Conservation (phyloP, 2,888 invertebrate genomes). For the Mantis religiosa region DNA sequence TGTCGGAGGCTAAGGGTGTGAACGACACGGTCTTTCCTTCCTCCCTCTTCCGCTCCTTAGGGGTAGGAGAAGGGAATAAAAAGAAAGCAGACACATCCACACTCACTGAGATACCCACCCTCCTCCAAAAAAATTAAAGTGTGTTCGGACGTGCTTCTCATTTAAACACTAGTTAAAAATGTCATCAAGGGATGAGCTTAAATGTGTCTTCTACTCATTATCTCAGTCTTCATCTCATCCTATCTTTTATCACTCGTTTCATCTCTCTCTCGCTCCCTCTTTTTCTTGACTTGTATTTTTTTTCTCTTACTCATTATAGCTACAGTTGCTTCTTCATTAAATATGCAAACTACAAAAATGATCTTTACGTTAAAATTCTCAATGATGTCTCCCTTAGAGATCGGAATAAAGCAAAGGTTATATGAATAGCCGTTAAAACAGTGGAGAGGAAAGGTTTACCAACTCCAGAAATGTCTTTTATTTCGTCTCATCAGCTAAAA, state of each 20-base stretch:
- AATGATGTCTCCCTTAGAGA: neutral
- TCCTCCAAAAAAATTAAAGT: constrained; percentile 16
- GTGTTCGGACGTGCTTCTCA: constrained; percentile 30
- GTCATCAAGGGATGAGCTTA: constrained; percentile 23
- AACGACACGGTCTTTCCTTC: constrained; percentile 18
- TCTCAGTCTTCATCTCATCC: constrained; percentile 14
- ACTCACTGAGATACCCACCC: neutral
- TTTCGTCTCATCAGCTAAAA: neutral
- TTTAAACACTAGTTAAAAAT: constrained; percentile 32
- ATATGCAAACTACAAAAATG: constrained; percentile 6
- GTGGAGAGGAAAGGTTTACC: neutral
- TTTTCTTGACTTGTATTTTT: constrained; percentile 6
- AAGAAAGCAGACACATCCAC: neutral
- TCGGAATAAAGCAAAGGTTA: neutral
- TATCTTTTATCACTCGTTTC: constrained; percentile 6
- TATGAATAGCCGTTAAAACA: neutral
- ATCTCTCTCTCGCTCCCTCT: neutral
- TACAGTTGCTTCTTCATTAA: neutral
- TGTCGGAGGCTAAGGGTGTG: constrained; percentile 16
- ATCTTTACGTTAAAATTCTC: neutral
- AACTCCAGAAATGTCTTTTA: neutral
- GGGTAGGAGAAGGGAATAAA: neutral
- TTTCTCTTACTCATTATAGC: constrained; percentile 5
- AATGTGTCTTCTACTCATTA: constrained; percentile 22
- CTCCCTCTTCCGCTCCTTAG: neutral